Evolutionary conservation across 1,140 invertebrate species (phyloP).

Genomic region (Drosophila trapezifrons): DNA sequence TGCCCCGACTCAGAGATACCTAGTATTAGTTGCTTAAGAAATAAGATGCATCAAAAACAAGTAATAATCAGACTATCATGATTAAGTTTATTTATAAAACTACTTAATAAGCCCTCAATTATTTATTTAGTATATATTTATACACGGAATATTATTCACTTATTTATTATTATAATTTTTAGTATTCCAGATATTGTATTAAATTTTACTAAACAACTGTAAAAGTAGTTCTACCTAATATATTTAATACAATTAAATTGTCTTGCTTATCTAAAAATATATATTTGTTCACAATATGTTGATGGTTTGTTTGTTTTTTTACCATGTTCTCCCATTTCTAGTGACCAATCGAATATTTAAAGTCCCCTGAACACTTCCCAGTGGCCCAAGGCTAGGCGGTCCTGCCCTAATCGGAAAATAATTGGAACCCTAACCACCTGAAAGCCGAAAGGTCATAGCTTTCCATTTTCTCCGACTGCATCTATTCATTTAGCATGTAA

Average conservation of each 20-base stretch:
- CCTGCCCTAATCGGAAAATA: constrained; percentile 4
- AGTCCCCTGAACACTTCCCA: background rate
- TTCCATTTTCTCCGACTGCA: constrained; percentile 49
- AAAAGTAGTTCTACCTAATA: too few species aligned
- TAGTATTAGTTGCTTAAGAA: background rate
- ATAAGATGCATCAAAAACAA: background rate
- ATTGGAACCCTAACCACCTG: background rate
- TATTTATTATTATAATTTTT: too few species aligned
- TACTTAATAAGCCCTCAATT: too few species aligned
- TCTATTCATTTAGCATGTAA: constrained; percentile 68
- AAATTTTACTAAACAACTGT: too few species aligned
- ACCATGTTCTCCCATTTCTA: background rate
- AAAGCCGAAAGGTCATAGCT: background rate
- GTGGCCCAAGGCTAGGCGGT: background rate
- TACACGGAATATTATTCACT: background rate
- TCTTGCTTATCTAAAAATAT: too few species aligned
- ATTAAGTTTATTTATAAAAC: too few species aligned
- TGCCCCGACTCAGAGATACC: too few species aligned
- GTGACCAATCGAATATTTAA: background rate
- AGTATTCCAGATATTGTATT: too few species aligned
- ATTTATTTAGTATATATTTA: background rate
- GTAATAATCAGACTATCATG: too few species aligned
- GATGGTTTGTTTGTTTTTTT: too few species aligned
- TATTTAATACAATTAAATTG: too few species aligned
- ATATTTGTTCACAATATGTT: too few species aligned